Conservation (phyloP, 2,888 invertebrate species). For the Iphiclides podalirius region DNA sequence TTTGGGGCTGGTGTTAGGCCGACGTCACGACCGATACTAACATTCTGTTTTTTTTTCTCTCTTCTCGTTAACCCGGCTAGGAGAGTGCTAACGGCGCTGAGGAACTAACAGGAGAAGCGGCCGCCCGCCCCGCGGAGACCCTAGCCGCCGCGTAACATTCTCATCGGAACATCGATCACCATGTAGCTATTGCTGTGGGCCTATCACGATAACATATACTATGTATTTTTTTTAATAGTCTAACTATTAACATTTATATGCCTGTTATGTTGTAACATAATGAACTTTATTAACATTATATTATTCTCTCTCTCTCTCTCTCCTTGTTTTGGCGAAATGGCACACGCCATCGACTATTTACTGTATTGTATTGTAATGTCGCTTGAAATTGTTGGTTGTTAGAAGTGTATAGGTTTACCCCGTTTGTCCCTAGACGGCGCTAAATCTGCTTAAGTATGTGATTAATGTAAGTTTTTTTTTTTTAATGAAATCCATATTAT, state of each 20-base stretch:
- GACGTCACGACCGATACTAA: constrained; percentile 82
- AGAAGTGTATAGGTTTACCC: constrained; percentile 70
- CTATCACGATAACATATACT: constrained; percentile 79
- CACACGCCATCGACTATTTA: constrained; percentile 80
- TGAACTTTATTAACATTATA: constrained; percentile 75
- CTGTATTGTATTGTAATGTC: constrained; percentile 70
- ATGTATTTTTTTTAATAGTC: constrained; percentile 77
- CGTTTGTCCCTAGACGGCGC: constrained; percentile 49
- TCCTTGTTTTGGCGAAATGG: constrained; percentile 50
- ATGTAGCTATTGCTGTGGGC: constrained; percentile 80
- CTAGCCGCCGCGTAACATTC: constrained; percentile 68
- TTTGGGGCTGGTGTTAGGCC: neutral
- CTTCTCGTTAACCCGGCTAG: constrained; percentile 87
- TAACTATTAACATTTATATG: constrained; percentile 80
- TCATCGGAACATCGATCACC: constrained; percentile 78
- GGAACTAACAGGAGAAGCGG: constrained; percentile 74
- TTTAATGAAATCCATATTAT: constrained; percentile 29
- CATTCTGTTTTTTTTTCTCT: constrained; percentile 84
- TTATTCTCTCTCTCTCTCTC: constrained; percentile 37
- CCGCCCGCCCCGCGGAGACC: constrained; percentile 58
- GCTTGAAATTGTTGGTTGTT: constrained; percentile 73
- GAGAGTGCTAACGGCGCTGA: constrained; percentile 87
- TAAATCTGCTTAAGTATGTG: constrained; percentile 42
- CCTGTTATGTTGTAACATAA: constrained; percentile 80
- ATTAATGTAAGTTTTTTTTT: constrained; percentile 28